Conservation (phyloP, 2,113 vertebrate species). For the Engraulis encrasicolus region DNA sequence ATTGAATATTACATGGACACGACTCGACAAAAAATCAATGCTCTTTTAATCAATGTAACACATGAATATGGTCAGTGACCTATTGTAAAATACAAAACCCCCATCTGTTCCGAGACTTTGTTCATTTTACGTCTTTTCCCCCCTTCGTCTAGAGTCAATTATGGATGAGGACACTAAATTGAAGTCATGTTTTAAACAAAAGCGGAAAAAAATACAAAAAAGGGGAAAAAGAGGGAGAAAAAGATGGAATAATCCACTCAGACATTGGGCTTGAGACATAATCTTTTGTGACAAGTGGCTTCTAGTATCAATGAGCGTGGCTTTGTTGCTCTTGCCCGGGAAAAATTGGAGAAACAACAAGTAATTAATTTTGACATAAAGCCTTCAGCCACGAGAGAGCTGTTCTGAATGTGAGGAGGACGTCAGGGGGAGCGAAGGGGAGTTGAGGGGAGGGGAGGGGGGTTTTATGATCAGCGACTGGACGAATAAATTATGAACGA, state of each 20-base stretch:
- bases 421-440: no score
- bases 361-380: slow-evolving; percentile 17
- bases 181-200: neutral
- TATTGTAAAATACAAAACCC: neutral
- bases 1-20: slow-evolving; percentile 2
- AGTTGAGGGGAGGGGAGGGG: no score
- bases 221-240: slow-evolving; percentile 1
- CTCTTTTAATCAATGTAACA: neutral
- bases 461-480: slow-evolving; percentile 48
- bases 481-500: slow-evolving; percentile 50
- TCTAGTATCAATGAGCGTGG: slow-evolving; percentile 34
- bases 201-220: no score
- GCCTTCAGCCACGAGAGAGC: slow-evolving; percentile 8
- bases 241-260: neutral
- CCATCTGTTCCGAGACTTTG: neutral
- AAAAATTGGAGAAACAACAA: slow-evolving; percentile 16
- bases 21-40: slow-evolving; percentile 13
- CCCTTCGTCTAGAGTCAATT: neutral
- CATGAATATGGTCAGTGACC: neutral
- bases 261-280: neutral
- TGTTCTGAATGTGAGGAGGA: slow-evolving; percentile 16
- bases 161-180: neutral
- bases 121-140: neutral
- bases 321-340: slow-evolving; percentile 11
- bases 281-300: slow-evolving; percentile 27